Conservation (phyloP, 2,113 vertebrate species). For the Promerops cafer region DNA sequence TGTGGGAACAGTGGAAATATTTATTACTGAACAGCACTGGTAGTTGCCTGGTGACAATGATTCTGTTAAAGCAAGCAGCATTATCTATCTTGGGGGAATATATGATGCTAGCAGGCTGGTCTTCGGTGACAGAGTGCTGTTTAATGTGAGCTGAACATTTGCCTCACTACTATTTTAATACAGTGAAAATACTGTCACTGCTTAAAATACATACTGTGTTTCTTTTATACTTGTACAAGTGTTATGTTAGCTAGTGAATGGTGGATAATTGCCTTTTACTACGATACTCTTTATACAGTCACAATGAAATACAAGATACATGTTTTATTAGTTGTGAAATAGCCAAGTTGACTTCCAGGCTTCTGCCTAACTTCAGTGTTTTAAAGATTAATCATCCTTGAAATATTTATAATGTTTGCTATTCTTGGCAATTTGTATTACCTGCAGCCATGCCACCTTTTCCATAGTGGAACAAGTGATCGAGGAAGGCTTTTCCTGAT, state of each 20-base stretch:
- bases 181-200: constrained; percentile 15
- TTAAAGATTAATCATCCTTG: constrained; percentile 64
- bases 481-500: neutral
- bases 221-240: constrained; percentile 32
- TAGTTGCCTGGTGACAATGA: constrained; percentile 51
- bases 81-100: constrained; percentile 51
- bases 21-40: constrained; percentile 10
- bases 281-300: constrained; percentile 28
- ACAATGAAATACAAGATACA: constrained; percentile 55
- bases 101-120: constrained; percentile 21
- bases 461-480: neutral
- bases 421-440: constrained; percentile 42
- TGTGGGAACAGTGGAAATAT: constrained; percentile 49
- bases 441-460: neutral
- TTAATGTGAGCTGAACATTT: constrained; percentile 46
- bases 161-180: constrained; percentile 41
- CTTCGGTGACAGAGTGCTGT: neutral
- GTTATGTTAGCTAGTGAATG: constrained; percentile 44
- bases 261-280: constrained; percentile 52
- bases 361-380: constrained; percentile 56
- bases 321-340: constrained; percentile 66
- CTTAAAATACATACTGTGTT: constrained; percentile 46
- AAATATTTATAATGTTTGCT: constrained; percentile 63
- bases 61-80: constrained; percentile 33
- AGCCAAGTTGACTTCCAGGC: constrained; percentile 45